phyloP scores from a whole-genome alignment of 2,888 invertebrate genomes.

The Pammene aurita region DNA sequence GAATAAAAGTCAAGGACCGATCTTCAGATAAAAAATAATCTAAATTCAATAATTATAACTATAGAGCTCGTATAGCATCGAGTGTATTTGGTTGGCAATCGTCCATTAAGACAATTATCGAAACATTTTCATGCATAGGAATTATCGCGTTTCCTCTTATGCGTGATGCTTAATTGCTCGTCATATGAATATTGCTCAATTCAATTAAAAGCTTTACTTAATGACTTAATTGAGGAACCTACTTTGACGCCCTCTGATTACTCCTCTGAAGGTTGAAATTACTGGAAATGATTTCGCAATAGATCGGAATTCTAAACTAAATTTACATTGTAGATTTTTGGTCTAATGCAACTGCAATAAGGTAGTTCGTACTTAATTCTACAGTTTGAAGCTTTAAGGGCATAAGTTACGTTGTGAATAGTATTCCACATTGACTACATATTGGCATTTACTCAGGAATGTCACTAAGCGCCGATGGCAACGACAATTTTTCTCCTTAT shows the following conservation, averaged over 20 bases:
- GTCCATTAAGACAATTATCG: constrained; percentile 36
- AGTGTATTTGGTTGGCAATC: neutral
- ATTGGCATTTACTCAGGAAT: too few relatives aligned
- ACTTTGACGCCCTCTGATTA: constrained; percentile 16
- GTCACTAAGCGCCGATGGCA: neutral
- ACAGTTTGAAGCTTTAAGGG: too few relatives aligned
- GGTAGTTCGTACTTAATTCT: too few relatives aligned
- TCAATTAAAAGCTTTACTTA: constrained; percentile 22
- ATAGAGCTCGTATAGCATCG: neutral
- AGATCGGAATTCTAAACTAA: neutral
- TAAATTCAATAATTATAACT: neutral
- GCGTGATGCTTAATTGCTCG: constrained; percentile 21
- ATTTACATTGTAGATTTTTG: too few relatives aligned
- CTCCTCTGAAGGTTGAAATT: constrained; percentile 1
- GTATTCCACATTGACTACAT: too few relatives aligned
- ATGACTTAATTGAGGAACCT: constrained; percentile 22
- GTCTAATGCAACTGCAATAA: too few relatives aligned
- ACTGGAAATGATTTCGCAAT: neutral
- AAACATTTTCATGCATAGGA: constrained; percentile 23
- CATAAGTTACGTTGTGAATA: too few relatives aligned
- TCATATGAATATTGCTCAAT: constrained; percentile 28
- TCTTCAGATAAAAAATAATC: neutral
- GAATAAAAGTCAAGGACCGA: constrained; percentile 1
- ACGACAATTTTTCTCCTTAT: constrained; percentile 8
- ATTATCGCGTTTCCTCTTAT: constrained; percentile 24